Evolutionary conservation across 2,113 vertebrate genomes (phyloP), one percentile per base, ranked within the genome.

Genomic region (Tympanuchus pallidicinctus): DNA sequence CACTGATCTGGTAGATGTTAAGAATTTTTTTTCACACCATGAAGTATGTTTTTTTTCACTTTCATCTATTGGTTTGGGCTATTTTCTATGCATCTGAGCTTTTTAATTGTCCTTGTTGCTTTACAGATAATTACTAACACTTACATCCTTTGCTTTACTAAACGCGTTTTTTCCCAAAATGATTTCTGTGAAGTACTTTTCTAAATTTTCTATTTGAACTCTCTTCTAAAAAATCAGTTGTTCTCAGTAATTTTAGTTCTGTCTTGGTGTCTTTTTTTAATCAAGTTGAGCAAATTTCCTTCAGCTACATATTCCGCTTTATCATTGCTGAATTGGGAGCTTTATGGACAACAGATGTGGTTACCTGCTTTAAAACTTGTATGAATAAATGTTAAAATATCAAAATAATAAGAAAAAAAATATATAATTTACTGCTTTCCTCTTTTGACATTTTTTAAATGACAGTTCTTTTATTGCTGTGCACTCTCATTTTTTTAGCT

Each of bases 401-500:
- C 10, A 67, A 24, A 88, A 60, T 83, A 77, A 13, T 17, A 43
- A 28, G 38, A 30, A 52, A 28, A 54, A 78, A 60, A 52, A 86
- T 7, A 15, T 70, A 16, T 0, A 59, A 76, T 59, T n/a, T 36
- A 54, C 13, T 86, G 5, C 65, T 87, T 77, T 75, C 8, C 21
- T 65, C 42, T 69, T 13, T 82, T 59, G 20, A 3, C 7, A 0
- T 32, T 74, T 25, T 50, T 92, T 84, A 60, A 43, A 76, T 67
- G 52, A 22, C 4, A 14, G 11, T 56, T 56, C 5, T 89, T 83
- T 24, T 13, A 8, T 89, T 92, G 82, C 65, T 92, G 9, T 94
- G 67, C n/a, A 4, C 28, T 94, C 52, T 89, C 38, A 82, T 74
- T 96, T 93, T 89, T 95, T 63, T 70, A 98, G 97, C 96, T 94